Percentiles rank a stretch among this genome's conserved stretches.
Evolutionary conservation across 2,797 vertebrate genomes (phyloP).

Genomic region (Protonibea diacanthus): DNA sequence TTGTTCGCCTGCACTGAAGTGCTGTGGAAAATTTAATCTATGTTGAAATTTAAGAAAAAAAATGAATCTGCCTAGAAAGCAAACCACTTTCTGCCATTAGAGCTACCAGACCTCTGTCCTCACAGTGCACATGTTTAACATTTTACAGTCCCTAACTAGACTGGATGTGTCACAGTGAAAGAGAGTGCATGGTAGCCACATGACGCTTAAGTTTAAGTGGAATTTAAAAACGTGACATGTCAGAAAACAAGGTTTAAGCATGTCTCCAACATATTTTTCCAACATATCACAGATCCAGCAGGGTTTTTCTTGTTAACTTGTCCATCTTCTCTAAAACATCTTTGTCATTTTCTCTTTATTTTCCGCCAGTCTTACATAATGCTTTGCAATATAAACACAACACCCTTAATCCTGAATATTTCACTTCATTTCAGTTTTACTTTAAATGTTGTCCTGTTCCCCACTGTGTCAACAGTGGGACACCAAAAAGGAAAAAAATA

Average conservation of each 20-base stretch:
- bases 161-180: too few species aligned
- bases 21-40: not conserved
- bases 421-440: constrained; percentile 36
- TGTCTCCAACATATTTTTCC: not conserved
- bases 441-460: constrained; percentile 18
- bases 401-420: constrained; percentile 34
- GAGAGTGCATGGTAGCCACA: not conserved
- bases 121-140: too few species aligned
- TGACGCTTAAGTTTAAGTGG: not conserved
- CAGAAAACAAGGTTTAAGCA: too few species aligned
- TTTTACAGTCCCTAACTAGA: too few species aligned
- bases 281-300: constrained; percentile 1
- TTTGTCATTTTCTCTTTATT: constrained; percentile 14
- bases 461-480: constrained; percentile 9
- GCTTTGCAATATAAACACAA: constrained; percentile 21
- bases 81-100: not conserved
- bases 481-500: constrained; percentile 20
- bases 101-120: too few species aligned
- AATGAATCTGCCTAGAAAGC: not conserved
- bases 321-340: constrained; percentile 12
- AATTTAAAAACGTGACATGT: not conserved
- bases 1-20: not conserved
- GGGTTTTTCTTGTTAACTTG: constrained; percentile 10
- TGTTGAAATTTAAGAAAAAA: not conserved
- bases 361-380: constrained; percentile 4